Conservation (phyloP, 2,888 invertebrate species). For the Drosophila multiciliata region DNA sequence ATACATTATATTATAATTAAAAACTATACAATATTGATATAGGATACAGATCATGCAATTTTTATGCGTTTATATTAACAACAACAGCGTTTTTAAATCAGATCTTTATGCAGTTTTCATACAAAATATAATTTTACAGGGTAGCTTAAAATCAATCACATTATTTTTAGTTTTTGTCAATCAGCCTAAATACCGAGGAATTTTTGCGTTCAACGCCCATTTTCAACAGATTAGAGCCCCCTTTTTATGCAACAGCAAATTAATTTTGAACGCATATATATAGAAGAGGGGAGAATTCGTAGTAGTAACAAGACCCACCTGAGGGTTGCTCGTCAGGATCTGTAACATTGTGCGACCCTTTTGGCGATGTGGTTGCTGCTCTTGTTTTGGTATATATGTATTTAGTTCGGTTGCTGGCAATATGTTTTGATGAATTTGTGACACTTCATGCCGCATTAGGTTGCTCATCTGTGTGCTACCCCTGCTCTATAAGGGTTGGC, state of each 20-base stretch:
- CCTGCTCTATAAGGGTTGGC: constrained; percentile 26
- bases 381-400: constrained; percentile 51
- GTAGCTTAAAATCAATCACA: not conserved
- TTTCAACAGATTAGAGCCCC: constrained; percentile 64
- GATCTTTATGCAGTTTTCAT: not conserved
- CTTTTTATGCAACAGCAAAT: constrained; percentile 44
- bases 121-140: not conserved
- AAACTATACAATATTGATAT: not conserved
- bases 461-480: constrained; percentile 20
- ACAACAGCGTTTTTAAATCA: not conserved
- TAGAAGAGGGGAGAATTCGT: constrained; percentile 1
- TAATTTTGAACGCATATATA: constrained; percentile 52
- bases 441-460: constrained; percentile 83
- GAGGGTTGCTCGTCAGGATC: constrained; percentile 37
- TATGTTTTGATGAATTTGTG: constrained; percentile 82
- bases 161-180: not conserved
- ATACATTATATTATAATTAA: not conserved
- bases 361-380: constrained; percentile 38
- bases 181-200: constrained; percentile 75
- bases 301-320: constrained; percentile 4
- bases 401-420: constrained; percentile 46
- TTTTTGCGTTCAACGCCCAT: constrained; percentile 80
- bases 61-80: not conserved
- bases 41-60: not conserved
- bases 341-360: constrained; percentile 45